Percentiles rank a stretch among this genome's conserved stretches.
Conservation (phyloP, 30 jellyfish, hydroid and myxozoan genomes). For the Pseudorhiza aurosa region DNA sequence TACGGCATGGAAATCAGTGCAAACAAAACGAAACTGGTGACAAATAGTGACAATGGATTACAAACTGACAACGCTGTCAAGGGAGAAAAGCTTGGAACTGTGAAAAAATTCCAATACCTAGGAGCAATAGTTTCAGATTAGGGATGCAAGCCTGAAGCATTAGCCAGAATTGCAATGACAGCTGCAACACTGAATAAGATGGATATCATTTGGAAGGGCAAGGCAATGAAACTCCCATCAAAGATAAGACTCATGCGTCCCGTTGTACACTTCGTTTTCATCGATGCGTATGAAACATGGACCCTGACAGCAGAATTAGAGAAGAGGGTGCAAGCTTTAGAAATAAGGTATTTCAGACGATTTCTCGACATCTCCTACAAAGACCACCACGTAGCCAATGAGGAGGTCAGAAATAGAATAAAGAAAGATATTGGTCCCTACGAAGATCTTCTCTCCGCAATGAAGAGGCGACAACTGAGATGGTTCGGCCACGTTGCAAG, state of each 20-base stretch:
- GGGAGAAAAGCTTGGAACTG: slow-evolving; percentile 33
- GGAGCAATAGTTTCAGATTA: slow-evolving; percentile 45
- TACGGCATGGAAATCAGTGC: slow-evolving; percentile 46
- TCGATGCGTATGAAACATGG: slow-evolving; percentile 48
- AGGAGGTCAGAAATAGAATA: background rate
- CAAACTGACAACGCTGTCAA: background rate
- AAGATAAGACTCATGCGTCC: slow-evolving; percentile 34
- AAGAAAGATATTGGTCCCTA: slow-evolving; percentile 10
- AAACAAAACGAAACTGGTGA: slow-evolving; percentile 26
- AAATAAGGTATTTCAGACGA: slow-evolving; percentile 33
- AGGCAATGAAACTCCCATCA: background rate
- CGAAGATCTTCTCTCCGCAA: slow-evolving; percentile 29
- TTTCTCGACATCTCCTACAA: slow-evolving; percentile 45
- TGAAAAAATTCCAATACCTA: slow-evolving; percentile 3
- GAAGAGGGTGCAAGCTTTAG: slow-evolving; percentile 23
- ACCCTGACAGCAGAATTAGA: slow-evolving; percentile 43
- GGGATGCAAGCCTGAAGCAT: slow-evolving; percentile 23
- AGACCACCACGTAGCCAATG: slow-evolving; percentile 32
- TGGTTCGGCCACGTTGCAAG: too few relatives aligned
- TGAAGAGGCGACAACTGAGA: slow-evolving; percentile 2
- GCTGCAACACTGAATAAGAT: slow-evolving; percentile 3
- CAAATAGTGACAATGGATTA: slow-evolving; percentile 10
- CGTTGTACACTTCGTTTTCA: slow-evolving; percentile 9
- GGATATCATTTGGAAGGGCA: slow-evolving; percentile 23
- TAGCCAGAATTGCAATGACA: slow-evolving; percentile 14